Evolutionary conservation across 2,888 invertebrate genomes (phyloP).

Genomic region (Hypena proboscidalis): DNA sequence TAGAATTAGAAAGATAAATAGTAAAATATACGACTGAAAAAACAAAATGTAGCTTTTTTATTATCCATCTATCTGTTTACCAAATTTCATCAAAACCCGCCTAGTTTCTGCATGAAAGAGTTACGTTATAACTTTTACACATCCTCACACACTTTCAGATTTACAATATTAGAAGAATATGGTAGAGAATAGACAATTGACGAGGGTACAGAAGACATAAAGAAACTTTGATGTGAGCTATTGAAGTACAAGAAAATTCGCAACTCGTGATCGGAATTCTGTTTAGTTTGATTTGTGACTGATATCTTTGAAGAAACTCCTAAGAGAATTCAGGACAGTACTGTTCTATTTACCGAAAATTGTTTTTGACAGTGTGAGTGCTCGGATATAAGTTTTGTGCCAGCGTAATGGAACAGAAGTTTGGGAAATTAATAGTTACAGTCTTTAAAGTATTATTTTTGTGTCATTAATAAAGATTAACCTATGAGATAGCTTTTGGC

Average conservation of each 20-base stretch:
- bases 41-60: too few relatives aligned
- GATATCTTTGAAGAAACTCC: slow-evolving; percentile 49
- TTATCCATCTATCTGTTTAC: too few relatives aligned
- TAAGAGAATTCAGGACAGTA: slow-evolving; percentile 34
- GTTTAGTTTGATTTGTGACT: slow-evolving; percentile 58
- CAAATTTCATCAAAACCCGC: too few relatives aligned
- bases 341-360: slow-evolving; percentile 40
- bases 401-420: slow-evolving; percentile 22
- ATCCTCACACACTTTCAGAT: slow-evolving; percentile 32
- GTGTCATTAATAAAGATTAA: too few relatives aligned
- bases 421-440: slow-evolving; percentile 19
- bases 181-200: slow-evolving; percentile 67
- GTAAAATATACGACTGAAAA: too few relatives aligned
- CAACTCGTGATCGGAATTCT: slow-evolving; percentile 66
- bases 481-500: too few relatives aligned
- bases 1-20: too few relatives aligned
- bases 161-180: slow-evolving; percentile 46
- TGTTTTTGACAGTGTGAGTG: slow-evolving; percentile 35
- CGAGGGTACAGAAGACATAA: slow-evolving; percentile 64
- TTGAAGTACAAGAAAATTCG: slow-evolving; percentile 65
- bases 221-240: slow-evolving; percentile 69
- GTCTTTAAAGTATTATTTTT: too few relatives aligned
- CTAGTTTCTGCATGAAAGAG: too few relatives aligned
- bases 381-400: slow-evolving; percentile 17
- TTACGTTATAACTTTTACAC: too few relatives aligned